A percentile compares a stretch with the other conserved stretches of the same genome.
These are phyloP conservation scores for Ephialtes manifestator DNA, from an alignment of 2,888 invertebrate genomes.

Conservation along the genomic window DNA sequence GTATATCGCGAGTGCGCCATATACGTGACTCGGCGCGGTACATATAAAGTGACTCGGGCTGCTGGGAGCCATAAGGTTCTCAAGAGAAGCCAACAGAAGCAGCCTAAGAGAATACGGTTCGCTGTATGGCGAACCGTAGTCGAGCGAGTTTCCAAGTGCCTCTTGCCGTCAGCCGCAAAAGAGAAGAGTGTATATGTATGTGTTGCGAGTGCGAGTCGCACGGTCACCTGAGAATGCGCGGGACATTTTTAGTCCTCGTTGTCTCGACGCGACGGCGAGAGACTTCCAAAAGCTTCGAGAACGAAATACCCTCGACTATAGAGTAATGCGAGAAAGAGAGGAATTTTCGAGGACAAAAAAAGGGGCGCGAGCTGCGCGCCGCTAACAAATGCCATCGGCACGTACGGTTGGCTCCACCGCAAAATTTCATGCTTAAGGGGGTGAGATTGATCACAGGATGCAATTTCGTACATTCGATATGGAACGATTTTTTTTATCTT, in stretches of 20 bases:
- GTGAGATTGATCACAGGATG: conserved; percentile 51
- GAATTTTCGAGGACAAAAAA: conserved; percentile 48
- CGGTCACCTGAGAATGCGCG: conserved; percentile 62
- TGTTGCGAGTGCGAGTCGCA: conserved; percentile 35
- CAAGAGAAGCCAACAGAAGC: conserved; percentile 34
- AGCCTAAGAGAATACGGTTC: conserved; percentile 31
- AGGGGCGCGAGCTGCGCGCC: conserved; percentile 36
- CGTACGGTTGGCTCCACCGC: conserved; percentile 37
- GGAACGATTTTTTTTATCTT: conserved; percentile 44
- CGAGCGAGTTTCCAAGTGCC: neutral
- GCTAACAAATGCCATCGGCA: conserved; percentile 49
- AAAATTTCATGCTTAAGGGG: conserved; percentile 63
- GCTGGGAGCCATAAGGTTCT: conserved; percentile 48
- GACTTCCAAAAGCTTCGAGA: conserved; percentile 55
- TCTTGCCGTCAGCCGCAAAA: neutral
- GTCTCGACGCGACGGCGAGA: conserved; percentile 49
- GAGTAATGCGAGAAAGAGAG: conserved; percentile 33
- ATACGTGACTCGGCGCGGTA: conserved; percentile 59
- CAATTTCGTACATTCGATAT: conserved; percentile 12
- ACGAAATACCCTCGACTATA: conserved; percentile 17
- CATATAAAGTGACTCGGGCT: conserved; percentile 57
- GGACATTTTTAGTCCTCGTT: conserved; percentile 60
- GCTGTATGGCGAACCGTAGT: conserved; percentile 2
- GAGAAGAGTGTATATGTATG: neutral
- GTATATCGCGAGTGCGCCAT: conserved; percentile 67